Percentiles rank a stretch among this genome's conserved stretches.
These are phyloP conservation scores for Rhinolophus ferrumequinum DNA, from an alignment of 2,113 vertebrate genomes.

Conservation along the genomic window DNA sequence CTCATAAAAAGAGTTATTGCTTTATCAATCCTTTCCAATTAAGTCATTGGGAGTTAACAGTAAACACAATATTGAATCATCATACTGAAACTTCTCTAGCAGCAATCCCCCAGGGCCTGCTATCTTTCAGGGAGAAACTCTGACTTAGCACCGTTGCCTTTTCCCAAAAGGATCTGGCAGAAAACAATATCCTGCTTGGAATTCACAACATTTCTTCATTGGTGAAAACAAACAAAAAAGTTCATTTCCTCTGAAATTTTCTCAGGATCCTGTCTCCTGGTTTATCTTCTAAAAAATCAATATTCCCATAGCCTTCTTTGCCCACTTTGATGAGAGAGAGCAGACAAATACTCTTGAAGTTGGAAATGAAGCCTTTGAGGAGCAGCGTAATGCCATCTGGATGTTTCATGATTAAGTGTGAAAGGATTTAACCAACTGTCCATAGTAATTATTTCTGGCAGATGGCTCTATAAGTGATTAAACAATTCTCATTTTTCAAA, in stretches of 20 bases:
- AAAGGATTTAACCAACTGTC: neutral
- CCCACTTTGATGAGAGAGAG: neutral
- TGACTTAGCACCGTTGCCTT: neutral
- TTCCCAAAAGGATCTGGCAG: constrained; percentile 62
- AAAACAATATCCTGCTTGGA: constrained; percentile 59
- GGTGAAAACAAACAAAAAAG: constrained; percentile 68
- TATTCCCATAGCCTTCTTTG: constrained; percentile 41
- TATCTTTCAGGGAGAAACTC: constrained; percentile 21
- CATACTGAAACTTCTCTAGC: constrained; percentile 54
- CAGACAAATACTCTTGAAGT: neutral
- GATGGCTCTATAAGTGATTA: neutral
- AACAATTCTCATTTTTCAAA: neutral
- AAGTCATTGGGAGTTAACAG: constrained; percentile 64
- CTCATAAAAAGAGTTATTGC: constrained; percentile 53
- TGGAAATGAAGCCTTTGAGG: neutral
- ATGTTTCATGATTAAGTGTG: neutral
- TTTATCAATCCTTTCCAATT: constrained; percentile 72
- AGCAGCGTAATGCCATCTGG: neutral
- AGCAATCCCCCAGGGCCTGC: neutral
- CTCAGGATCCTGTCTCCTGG: constrained; percentile 2
- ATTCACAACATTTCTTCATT: constrained; percentile 52
- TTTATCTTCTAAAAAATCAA: constrained; percentile 54
- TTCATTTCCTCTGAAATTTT: constrained; percentile 61
- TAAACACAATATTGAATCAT: constrained; percentile 52
- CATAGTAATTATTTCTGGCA: neutral